These are phyloP conservation scores for Phalanger gymnotis DNA, from an alignment of 2,797 vertebrate genomes.

Conservation along the genomic window DNA sequence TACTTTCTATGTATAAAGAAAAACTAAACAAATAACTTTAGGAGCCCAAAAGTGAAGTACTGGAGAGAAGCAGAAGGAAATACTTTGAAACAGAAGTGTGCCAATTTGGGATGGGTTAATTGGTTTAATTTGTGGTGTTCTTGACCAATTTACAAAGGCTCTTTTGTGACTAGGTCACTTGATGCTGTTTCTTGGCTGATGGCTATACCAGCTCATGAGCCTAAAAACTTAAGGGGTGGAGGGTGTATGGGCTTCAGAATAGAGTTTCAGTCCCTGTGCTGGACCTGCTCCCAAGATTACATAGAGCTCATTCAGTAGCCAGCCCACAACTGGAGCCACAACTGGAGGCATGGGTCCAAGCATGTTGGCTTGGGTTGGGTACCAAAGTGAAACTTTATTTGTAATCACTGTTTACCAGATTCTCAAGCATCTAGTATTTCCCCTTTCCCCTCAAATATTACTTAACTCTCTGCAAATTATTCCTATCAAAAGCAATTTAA, in stretches of 20 bases:
- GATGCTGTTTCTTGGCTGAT: slow-evolving; percentile 71
- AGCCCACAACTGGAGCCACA: slow-evolving; percentile 37
- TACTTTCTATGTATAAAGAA: slow-evolving; percentile 47
- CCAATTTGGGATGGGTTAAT: slow-evolving; percentile 31
- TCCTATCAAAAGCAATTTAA: background rate
- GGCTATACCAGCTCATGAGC: slow-evolving; percentile 52
- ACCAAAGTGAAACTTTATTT: slow-evolving; percentile 54
- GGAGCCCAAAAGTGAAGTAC: slow-evolving; percentile 45
- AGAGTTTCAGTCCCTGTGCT: slow-evolving; percentile 61
- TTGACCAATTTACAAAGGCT: slow-evolving; percentile 57
- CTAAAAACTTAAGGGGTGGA: slow-evolving; percentile 59
- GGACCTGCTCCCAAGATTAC: slow-evolving; percentile 62
- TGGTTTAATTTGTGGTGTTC: slow-evolving; percentile 48
- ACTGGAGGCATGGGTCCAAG: slow-evolving; percentile 50
- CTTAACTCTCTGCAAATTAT: background rate
- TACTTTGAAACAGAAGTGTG: slow-evolving; percentile 56
- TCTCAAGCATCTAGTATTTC: background rate
- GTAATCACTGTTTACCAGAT: slow-evolving; percentile 38
- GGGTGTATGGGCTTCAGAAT: slow-evolving; percentile 66
- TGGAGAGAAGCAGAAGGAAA: slow-evolving; percentile 49
- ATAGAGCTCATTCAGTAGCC: slow-evolving; percentile 64
- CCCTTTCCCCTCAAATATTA: background rate
- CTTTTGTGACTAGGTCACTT: slow-evolving; percentile 67
- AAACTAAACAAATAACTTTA: slow-evolving; percentile 41
- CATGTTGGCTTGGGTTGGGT: slow-evolving; percentile 46